phyloP scores from a whole-genome alignment of 2,888 invertebrate genomes.

The Orgyia antiqua region DNA sequence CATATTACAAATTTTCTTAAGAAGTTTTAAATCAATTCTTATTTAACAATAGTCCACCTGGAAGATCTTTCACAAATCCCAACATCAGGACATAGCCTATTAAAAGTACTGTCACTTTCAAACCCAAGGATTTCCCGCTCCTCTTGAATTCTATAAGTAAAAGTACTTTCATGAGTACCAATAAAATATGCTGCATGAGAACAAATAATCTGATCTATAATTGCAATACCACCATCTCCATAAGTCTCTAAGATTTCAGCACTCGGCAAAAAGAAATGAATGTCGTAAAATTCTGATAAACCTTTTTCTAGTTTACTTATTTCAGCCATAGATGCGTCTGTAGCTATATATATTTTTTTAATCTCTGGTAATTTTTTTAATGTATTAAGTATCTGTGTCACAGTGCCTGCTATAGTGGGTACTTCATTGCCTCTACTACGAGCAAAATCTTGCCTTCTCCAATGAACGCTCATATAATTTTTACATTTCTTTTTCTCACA shows the following conservation, averaged over 20 bases:
- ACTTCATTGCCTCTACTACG: slow-evolving; percentile 84
- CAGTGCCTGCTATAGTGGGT: slow-evolving; percentile 88
- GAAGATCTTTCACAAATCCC: slow-evolving; percentile 85
- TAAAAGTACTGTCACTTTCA: slow-evolving; percentile 88
- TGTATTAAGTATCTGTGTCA: slow-evolving; percentile 82
- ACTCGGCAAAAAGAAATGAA: slow-evolving; percentile 56
- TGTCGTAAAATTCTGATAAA: slow-evolving; percentile 49
- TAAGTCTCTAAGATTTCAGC: slow-evolving; percentile 67
- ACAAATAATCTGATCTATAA: slow-evolving; percentile 97
- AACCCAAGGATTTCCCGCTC: slow-evolving; percentile 97
- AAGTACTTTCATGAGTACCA: slow-evolving; percentile 96
- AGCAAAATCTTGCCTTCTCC: slow-evolving; percentile 93
- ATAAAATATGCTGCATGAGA: slow-evolving; percentile 91
- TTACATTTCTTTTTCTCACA: slow-evolving; percentile 65
- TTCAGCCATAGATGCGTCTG: slow-evolving; percentile 85
- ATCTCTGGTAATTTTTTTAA: slow-evolving; percentile 66
- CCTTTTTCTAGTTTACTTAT: slow-evolving; percentile 58
- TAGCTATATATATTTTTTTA: slow-evolving; percentile 86
- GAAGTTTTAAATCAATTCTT: too few relatives aligned
- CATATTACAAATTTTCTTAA: too few relatives aligned
- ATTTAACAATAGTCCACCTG: slow-evolving; percentile 85
- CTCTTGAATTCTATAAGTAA: slow-evolving; percentile 97
- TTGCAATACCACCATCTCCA: slow-evolving; percentile 92
- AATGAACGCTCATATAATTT: slow-evolving; percentile 90
- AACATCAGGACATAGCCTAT: slow-evolving; percentile 85